Evolutionary conservation across 2,888 invertebrate species (phyloP).

Genomic region (Ectropis crepuscularia): DNA sequence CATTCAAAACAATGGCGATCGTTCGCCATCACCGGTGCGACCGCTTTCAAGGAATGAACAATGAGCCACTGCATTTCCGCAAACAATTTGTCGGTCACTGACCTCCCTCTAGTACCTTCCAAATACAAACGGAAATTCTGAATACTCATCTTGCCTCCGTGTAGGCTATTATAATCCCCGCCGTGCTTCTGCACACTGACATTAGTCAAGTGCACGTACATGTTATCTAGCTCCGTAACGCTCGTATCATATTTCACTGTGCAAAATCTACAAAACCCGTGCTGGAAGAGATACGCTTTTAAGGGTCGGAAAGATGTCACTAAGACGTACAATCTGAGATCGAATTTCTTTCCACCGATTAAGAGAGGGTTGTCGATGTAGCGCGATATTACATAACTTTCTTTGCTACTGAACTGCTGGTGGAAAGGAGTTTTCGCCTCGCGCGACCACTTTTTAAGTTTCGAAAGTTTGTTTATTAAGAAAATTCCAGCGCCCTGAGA

Average conservation of each 20-base stretch:
- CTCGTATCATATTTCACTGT: slow-evolving; percentile 97
- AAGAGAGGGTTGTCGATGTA: slow-evolving; percentile 97
- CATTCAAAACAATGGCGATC: slow-evolving; percentile 97
- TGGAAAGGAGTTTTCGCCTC: slow-evolving; percentile 94
- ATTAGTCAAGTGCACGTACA: slow-evolving; percentile 98
- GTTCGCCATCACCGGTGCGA: slow-evolving; percentile 96
- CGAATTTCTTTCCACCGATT: slow-evolving; percentile 99
- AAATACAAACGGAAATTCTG: slow-evolving; percentile 95
- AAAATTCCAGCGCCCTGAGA: slow-evolving; percentile 97
- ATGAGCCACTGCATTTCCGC: slow-evolving; percentile 96
- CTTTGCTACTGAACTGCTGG: slow-evolving; percentile 91
- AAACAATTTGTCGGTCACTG: slow-evolving; percentile 95
- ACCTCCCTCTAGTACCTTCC: slow-evolving; percentile 95
- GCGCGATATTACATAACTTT: slow-evolving; percentile 98
- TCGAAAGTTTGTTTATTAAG: slow-evolving; percentile 96
- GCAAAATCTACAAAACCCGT: slow-evolving; percentile 98
- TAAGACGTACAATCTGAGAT: slow-evolving; percentile 95
- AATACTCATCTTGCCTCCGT: slow-evolving; percentile 98
- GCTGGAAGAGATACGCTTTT: slow-evolving; percentile 96
- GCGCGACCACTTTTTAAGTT: slow-evolving; percentile 95
- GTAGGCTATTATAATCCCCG: slow-evolving; percentile 96
- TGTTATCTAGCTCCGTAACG: slow-evolving; percentile 94
- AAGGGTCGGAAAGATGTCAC: slow-evolving; percentile 97
- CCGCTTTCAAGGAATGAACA: slow-evolving; percentile 96
- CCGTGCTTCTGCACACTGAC: slow-evolving; percentile 99